Evolutionary conservation across 2,888 invertebrate species (phyloP).

Genomic region (Hylaea fasciaria): DNA sequence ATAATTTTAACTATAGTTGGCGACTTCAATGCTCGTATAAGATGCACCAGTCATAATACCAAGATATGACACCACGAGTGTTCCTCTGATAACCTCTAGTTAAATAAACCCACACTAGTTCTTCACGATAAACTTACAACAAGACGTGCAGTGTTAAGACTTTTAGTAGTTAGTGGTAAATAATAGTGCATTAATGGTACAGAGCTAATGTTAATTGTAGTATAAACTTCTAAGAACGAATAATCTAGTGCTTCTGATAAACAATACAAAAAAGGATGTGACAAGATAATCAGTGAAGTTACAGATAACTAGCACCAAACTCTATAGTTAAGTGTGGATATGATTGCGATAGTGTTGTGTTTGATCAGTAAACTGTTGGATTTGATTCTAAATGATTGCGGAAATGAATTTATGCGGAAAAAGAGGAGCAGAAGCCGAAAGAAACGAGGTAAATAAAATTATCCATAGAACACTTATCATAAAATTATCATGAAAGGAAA

Average conservation of each 20-base stretch:
- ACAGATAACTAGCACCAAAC: slow-evolving; percentile 42
- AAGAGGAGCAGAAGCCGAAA: slow-evolving; percentile 11
- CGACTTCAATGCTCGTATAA: slow-evolving; percentile 60
- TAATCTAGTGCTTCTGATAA: slow-evolving; percentile 54
- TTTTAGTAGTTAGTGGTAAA: not conserved
- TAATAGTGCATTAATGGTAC: too few species aligned
- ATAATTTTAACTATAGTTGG: slow-evolving; percentile 61
- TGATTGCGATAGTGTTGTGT: slow-evolving; percentile 73
- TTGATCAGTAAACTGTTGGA: slow-evolving; percentile 67
- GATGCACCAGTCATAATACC: slow-evolving; percentile 53
- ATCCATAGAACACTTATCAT: not conserved
- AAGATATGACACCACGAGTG: slow-evolving; percentile 49
- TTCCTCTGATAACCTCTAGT: slow-evolving; percentile 67
- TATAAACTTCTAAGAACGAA: too few species aligned
- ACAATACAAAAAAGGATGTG: slow-evolving; percentile 59
- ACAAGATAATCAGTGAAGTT: slow-evolving; percentile 45
- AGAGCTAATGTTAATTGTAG: too few species aligned
- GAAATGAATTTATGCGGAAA: slow-evolving; percentile 4
- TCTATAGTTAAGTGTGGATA: slow-evolving; percentile 49
- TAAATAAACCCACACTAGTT: slow-evolving; percentile 44
- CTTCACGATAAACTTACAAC: slow-evolving; percentile 42
- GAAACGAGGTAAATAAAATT: slow-evolving; percentile 30
- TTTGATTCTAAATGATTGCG: slow-evolving; percentile 50
- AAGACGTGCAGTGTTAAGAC: slow-evolving; percentile 52
- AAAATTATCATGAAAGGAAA: not conserved